phyloP scores from a whole-genome alignment of 2,888 invertebrate genomes.

The Thecocarcelia acutangulata region DNA sequence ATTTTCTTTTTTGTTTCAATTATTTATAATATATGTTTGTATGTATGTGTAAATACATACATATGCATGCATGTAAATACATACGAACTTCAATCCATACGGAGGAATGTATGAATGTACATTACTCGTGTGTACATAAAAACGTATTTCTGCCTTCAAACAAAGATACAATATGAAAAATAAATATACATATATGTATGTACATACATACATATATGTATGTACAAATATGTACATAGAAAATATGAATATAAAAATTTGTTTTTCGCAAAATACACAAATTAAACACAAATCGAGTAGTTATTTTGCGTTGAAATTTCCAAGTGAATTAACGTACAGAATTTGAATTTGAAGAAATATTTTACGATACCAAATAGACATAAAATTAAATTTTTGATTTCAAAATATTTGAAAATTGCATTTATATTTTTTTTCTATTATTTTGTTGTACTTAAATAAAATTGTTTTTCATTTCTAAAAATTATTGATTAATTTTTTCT shows the following conservation, averaged over 20 bases:
- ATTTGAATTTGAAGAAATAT: constrained; percentile 26
- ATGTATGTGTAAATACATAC: not conserved
- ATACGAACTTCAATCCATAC: not conserved
- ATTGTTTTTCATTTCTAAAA: not conserved
- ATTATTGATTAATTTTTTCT: not conserved
- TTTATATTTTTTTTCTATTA: constrained; percentile 12
- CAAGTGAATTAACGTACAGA: constrained; percentile 64
- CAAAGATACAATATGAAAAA: constrained; percentile 31
- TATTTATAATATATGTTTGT: constrained; percentile 4
- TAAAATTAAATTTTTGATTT: constrained; percentile 1
- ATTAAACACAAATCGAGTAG: constrained; percentile 50
- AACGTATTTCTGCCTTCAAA: not conserved
- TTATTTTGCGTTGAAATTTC: constrained; percentile 67
- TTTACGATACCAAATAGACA: not conserved
- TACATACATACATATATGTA: constrained; percentile 15
- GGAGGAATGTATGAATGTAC: not conserved
- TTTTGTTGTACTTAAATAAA: constrained; percentile 9
- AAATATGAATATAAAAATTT: constrained; percentile 46
- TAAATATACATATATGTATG: too few relatives aligned
- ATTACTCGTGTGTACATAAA: not conserved
- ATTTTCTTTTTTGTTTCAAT: constrained; percentile 13
- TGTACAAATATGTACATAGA: not conserved
- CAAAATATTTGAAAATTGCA: constrained; percentile 27
- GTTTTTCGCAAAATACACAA: constrained; percentile 52
- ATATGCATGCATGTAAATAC: constrained; percentile 5